Percentiles rank a stretch among this genome's conserved stretches.
These are phyloP conservation scores for Cladopsammia gracilis DNA, from an alignment of 64 coral and sea anemone species.

Conservation along the genomic window DNA sequence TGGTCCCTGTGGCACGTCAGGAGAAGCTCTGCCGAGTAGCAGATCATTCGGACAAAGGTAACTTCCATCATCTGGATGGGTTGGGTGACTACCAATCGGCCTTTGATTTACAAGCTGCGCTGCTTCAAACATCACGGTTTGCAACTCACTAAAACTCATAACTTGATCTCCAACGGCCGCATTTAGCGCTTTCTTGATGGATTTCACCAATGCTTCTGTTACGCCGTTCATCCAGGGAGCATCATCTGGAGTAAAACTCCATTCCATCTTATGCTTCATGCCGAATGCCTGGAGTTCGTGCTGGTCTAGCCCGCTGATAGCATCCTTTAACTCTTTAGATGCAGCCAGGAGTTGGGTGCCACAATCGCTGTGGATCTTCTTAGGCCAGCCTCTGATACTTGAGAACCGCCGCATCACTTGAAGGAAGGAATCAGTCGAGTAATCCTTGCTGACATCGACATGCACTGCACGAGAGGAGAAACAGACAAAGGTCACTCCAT, in stretches of 20 bases:
- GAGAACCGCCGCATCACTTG: constrained; percentile 23
- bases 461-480: constrained; percentile 30
- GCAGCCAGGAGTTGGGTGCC: constrained; percentile 51
- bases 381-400: constrained; percentile 14
- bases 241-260: constrained; percentile 36
- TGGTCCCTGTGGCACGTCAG: constrained; percentile 48
- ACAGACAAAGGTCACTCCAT: constrained; percentile 39
- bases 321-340: constrained; percentile 28
- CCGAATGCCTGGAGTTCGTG: constrained; percentile 11
- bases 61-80: constrained; percentile 27
- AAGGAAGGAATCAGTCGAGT: constrained; percentile 6
- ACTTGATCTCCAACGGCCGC: constrained; percentile 3
- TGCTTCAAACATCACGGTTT: constrained; percentile 47
- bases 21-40: constrained; percentile 38
- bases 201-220: constrained; percentile 40
- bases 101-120: constrained; percentile 48
- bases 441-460: constrained; percentile 9
- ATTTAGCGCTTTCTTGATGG: constrained; percentile 43
- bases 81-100: constrained; percentile 32
- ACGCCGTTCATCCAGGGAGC: constrained; percentile 52
- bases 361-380: not conserved
- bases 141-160: constrained; percentile 49
- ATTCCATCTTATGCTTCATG: constrained; percentile 1
- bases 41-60: constrained; percentile 68
- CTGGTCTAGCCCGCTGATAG: constrained; percentile 1